Percentiles rank a stretch among this genome's conserved stretches.
Conservation (phyloP, 2,113 vertebrate genomes). For the Neolamprologus hecqui region DNA sequence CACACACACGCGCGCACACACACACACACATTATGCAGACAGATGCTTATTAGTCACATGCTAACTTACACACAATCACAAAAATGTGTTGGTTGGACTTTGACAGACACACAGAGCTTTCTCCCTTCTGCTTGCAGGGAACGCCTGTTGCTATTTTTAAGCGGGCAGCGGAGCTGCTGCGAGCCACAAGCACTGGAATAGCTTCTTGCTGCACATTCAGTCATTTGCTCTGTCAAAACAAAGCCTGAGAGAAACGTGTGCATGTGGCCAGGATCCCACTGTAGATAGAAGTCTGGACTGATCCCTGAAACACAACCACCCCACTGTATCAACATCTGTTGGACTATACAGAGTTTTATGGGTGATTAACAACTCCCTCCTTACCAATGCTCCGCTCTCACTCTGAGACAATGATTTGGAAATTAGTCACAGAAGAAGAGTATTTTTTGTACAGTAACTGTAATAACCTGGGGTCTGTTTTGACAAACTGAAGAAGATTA, state of each 20-base stretch:
- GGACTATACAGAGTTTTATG: background rate
- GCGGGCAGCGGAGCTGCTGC: background rate
- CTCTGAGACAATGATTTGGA: background rate
- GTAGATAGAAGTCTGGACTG: background rate
- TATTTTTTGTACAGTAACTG: background rate
- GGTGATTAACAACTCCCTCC: background rate
- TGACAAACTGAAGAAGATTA: background rate
- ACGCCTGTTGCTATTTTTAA: constrained; percentile 38
- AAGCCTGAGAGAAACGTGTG: background rate
- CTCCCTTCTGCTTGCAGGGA: background rate
- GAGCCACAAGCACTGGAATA: background rate
- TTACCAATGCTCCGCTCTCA: background rate
- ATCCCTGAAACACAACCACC: background rate
- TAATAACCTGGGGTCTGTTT: background rate
- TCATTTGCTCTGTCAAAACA: constrained; percentile 32
- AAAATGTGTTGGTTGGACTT: background rate
- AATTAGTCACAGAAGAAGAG: background rate
- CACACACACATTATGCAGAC: background rate
- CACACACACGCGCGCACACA: rapidly evolving
- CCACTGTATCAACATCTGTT: constrained; percentile 16
- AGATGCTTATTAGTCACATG: background rate
- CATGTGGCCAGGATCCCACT: background rate
- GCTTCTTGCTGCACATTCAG: background rate
- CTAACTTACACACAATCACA: background rate
- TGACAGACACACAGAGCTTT: background rate